These are phyloP conservation scores for Augochlora pura DNA, from an alignment of 1,140 invertebrate species.

Conservation along the genomic window DNA sequence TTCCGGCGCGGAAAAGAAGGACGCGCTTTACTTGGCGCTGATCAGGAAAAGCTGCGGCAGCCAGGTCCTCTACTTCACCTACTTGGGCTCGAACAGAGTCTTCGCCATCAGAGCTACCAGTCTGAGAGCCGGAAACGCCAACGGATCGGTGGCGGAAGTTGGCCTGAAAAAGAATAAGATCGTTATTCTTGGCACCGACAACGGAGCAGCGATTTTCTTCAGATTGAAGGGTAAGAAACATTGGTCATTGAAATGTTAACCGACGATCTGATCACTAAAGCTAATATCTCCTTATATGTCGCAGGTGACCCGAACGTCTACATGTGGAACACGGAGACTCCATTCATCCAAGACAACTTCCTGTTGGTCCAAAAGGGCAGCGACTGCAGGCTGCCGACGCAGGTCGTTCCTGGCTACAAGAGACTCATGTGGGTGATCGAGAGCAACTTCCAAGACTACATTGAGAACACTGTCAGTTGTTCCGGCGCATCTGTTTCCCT, in stretches of 20 bases:
- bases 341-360: conserved; percentile 81
- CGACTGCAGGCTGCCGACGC: conserved; percentile 83
- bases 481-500: conserved; percentile 80
- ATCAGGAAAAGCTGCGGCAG: conserved; percentile 78
- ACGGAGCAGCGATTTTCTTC: conserved; percentile 82
- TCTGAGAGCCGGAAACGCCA: conserved; percentile 78
- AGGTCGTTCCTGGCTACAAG: conserved; percentile 82
- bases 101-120: conserved; percentile 81
- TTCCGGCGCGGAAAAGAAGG: conserved; percentile 68
- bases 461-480: conserved; percentile 82
- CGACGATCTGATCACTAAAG: too few relatives aligned
- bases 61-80: conserved; percentile 82
- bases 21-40: conserved; percentile 82
- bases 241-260: too few relatives aligned
- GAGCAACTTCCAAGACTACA: conserved; percentile 84
- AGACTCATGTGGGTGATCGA: conserved; percentile 83
- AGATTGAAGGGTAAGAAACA: conserved; percentile 64
- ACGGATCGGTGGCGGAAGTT: conserved; percentile 80
- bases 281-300: too few relatives aligned
- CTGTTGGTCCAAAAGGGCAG: conserved; percentile 81
- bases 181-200: conserved; percentile 83
- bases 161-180: conserved; percentile 81
- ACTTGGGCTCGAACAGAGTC: conserved; percentile 80
- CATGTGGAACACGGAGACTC: conserved; percentile 82
- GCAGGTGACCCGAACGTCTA: conserved; percentile 82